These are phyloP conservation scores for Raphicerus campestris DNA, from an alignment of 2,113 vertebrate species.

Conservation along the genomic window DNA sequence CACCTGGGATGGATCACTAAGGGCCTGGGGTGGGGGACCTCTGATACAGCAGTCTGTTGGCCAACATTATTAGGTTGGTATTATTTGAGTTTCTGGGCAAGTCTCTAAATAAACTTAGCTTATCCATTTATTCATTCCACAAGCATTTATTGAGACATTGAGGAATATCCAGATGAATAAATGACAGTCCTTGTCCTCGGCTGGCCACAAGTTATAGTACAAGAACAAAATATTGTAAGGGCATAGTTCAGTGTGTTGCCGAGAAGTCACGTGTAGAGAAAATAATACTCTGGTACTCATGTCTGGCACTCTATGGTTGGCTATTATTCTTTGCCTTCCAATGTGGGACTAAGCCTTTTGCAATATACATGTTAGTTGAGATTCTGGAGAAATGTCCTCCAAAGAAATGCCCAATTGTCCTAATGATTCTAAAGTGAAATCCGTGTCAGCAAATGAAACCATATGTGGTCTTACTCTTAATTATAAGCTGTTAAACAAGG, in stretches of 20 bases:
- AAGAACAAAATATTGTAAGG: neutral
- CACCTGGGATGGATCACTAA: neutral
- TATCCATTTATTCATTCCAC: neutral
- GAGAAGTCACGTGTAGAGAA: neutral
- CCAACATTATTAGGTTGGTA: neutral
- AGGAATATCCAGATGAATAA: neutral
- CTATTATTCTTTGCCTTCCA: neutral
- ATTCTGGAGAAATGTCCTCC: neutral
- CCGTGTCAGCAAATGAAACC: neutral
- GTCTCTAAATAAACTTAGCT: neutral
- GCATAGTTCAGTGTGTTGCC: neutral
- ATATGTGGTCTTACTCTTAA: neutral
- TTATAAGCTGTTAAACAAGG: neutral
- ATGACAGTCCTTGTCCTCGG: neutral
- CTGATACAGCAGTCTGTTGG: neutral
- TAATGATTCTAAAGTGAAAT: neutral
- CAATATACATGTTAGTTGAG: neutral
- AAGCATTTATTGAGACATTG: neutral
- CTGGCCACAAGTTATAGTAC: neutral
- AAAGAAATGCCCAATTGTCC: neutral
- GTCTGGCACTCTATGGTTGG: neutral
- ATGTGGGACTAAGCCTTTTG: neutral
- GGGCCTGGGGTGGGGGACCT: neutral
- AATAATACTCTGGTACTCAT: neutral
- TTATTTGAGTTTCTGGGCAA: neutral